These are phyloP conservation scores for Eudemis profundana DNA, from an alignment of 2,888 invertebrate species.

Conservation along the genomic window DNA sequence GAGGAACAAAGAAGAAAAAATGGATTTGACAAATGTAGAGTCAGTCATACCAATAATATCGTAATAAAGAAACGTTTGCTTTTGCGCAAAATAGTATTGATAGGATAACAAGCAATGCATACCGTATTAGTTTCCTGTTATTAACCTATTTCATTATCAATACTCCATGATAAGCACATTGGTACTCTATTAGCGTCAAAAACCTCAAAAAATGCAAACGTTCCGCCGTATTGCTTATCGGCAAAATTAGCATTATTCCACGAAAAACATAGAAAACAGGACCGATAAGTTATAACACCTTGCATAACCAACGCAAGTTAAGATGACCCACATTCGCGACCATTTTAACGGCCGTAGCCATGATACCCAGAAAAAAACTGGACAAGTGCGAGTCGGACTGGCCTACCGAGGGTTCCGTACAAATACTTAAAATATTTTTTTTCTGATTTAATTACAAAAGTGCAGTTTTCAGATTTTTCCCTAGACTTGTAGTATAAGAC, in stretches of 20 bases:
- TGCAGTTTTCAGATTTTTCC: too few relatives aligned
- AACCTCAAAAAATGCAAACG: not conserved
- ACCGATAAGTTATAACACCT: slow-evolving; percentile 28
- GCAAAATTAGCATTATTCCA: slow-evolving; percentile 34
- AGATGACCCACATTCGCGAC: slow-evolving; percentile 18
- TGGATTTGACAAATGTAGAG: not conserved
- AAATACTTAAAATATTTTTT: too few relatives aligned
- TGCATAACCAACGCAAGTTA: slow-evolving; percentile 4
- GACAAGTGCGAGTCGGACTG: too few relatives aligned
- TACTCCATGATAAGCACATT: slow-evolving; percentile 10
- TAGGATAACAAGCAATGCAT: too few relatives aligned
- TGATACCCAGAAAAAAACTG: slow-evolving; percentile 18
- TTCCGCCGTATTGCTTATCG: slow-evolving; percentile 11
- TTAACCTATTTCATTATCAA: slow-evolving; percentile 15
- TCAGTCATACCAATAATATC: not conserved
- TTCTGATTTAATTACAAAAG: too few relatives aligned
- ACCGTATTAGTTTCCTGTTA: slow-evolving; percentile 6
- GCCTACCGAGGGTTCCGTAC: too few relatives aligned
- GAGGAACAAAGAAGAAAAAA: too few relatives aligned
- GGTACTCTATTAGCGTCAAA: slow-evolving; percentile 7
- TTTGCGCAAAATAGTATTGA: too few relatives aligned
- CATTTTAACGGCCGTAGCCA: slow-evolving; percentile 12
- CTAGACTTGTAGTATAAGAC: too few relatives aligned
- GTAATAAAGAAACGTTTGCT: too few relatives aligned
- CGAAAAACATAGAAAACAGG: slow-evolving; percentile 17